Percentiles rank a stretch among this genome's conserved stretches.
Evolutionary conservation across 2,113 vertebrate genomes (phyloP).

Genomic region (Neotoma lepida): DNA sequence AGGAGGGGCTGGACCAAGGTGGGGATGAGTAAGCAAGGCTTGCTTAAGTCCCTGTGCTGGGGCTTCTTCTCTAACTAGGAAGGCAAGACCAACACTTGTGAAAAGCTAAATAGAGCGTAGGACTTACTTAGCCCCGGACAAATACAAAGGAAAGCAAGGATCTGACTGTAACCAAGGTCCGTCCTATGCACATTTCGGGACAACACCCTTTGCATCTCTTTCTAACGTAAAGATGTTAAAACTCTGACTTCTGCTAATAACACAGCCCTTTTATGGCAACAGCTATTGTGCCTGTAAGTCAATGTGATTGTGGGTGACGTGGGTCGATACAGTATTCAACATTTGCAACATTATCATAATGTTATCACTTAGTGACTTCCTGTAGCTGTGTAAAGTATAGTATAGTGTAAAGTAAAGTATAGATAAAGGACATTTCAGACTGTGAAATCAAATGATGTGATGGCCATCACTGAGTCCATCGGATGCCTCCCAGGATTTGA

Average conservation of each 20-base stretch:
- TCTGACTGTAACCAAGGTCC: neutral
- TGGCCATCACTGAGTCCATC: neutral
- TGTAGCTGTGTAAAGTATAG: neutral
- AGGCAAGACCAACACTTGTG: neutral
- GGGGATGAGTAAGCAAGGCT: no score
- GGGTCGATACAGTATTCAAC: neutral
- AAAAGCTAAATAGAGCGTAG: neutral
- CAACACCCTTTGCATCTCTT: neutral
- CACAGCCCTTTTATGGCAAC: neutral
- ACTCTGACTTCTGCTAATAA: neutral
- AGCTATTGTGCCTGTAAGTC: neutral
- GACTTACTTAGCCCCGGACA: neutral
- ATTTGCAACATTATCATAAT: neutral
- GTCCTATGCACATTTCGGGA: neutral
- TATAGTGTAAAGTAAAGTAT: rapidly evolving
- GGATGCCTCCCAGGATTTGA: neutral
- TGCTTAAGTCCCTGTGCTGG: neutral
- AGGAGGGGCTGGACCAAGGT: neutral
- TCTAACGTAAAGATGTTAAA: neutral
- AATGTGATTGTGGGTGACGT: neutral
- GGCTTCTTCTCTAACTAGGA: neutral
- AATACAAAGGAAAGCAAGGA: neutral
- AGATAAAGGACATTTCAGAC: neutral
- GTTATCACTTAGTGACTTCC: neutral
- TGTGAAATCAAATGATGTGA: neutral